Evolutionary conservation across 2,113 vertebrate genomes (phyloP).

Genomic region (Microcebus griseorufus): DNA sequence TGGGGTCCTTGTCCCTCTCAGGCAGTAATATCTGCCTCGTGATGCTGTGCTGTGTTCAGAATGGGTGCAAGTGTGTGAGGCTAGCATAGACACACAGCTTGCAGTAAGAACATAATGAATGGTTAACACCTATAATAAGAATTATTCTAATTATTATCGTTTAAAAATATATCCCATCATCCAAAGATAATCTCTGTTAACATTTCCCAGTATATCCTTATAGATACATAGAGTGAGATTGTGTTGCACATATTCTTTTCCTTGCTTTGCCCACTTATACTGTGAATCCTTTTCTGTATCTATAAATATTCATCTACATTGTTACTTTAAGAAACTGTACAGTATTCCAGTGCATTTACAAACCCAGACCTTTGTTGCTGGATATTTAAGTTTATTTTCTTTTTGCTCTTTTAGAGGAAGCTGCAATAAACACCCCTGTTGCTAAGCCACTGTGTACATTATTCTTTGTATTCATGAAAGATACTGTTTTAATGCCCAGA

Average conservation of each 20-base stretch:
- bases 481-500: neutral
- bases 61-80: neutral
- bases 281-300: neutral
- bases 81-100: neutral
- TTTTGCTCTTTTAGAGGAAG: neutral
- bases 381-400: neutral
- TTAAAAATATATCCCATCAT: neutral
- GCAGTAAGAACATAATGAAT: neutral
- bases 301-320: neutral
- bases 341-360: neutral
- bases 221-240: neutral
- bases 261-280: neutral
- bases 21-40: accelerated
- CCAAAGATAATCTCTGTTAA: neutral
- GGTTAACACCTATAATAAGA: neutral
- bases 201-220: neutral
- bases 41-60: neutral
- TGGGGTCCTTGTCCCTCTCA: neutral
- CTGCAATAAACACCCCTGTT: neutral
- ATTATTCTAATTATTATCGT: neutral
- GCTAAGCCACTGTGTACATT: neutral
- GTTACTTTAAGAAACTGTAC: neutral
- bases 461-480: neutral
- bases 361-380: neutral
- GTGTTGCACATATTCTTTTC: accelerated